Evolutionary conservation across 2,888 invertebrate species (phyloP).

Genomic region (Nineta flava): DNA sequence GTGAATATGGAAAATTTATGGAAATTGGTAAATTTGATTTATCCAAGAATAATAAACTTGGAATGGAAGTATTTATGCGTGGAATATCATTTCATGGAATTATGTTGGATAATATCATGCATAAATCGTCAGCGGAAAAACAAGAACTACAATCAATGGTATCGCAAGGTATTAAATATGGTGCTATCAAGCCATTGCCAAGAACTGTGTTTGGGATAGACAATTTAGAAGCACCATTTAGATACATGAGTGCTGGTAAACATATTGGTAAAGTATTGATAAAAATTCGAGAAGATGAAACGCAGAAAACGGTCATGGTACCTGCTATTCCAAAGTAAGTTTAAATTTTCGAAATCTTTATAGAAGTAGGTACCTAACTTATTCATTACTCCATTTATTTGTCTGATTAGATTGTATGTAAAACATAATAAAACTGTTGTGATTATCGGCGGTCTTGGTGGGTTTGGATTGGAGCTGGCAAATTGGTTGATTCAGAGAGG

Average conservation of each 20-base stretch:
- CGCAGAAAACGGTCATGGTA: not conserved
- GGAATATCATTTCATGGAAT: constrained; percentile 64
- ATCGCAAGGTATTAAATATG: constrained; percentile 24
- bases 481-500: constrained; percentile 43
- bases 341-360: too few species aligned
- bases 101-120: constrained; percentile 72
- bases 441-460: constrained; percentile 39
- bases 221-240: constrained; percentile 33
- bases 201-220: constrained; percentile 29
- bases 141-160: constrained; percentile 20
- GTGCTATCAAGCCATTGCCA: constrained; percentile 35
- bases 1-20: constrained; percentile 34
- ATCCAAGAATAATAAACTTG: constrained; percentile 30
- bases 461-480: constrained; percentile 45
- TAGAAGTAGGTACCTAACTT: too few species aligned
- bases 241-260: constrained; percentile 30
- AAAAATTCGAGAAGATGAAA: not conserved
- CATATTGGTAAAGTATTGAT: constrained; percentile 37
- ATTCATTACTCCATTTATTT: too few species aligned
- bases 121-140: constrained; percentile 22
- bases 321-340: not conserved
- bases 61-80: constrained; percentile 42
- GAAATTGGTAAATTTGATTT: constrained; percentile 52
- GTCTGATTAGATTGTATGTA: not conserved
- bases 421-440: constrained; percentile 21